Evolutionary conservation across 2,113 vertebrate species (phyloP), one percentile per base, ranked within the genome.

Genomic region (Poeciliopsis turrubarensis): DNA sequence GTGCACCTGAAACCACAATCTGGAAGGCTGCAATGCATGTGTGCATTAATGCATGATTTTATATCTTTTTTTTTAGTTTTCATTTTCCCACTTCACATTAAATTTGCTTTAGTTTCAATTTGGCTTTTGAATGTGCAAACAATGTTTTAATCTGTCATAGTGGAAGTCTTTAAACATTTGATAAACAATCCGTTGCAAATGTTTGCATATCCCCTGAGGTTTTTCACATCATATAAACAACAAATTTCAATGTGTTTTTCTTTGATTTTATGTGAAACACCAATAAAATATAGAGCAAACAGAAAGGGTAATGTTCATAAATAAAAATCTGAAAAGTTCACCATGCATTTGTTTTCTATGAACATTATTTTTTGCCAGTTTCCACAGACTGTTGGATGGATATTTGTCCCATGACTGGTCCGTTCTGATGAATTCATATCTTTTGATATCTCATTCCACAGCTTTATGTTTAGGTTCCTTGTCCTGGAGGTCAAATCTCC

Each of bases 21-120:
- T 91, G 74, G 83, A 75, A 84, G 76, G 73, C 41, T 14, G 47
- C 63, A 44, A 73, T 92, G 91, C 92, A 93, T 92, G 92, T 70
- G 64, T 72, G 27, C 54, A 31, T 87, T 15, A 90, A 85, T 80
- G 92, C 91, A 92, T 92, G 91, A 78, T 75, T 22, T 71, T 39
- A 29, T 71, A n/a, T 47, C 7, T 31, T 29, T 63, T 29, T 63
- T 79, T 84, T 77, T 13, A 79, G 34, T 84, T 83, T 62, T 72
- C 0, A 11, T 63, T 75, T 39, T 70, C 76, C 27, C 41, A 37
- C 69, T 26, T 34, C 37, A 14, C 2, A 57, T 5, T n/a, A 8
- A 34, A 67, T 37, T 47, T 66, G n/a, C 72, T 80, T 75, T 70
- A 26, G 6, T 11, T 54, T 30, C 74, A 34, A 39, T 78, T 39